These are phyloP conservation scores for Hymenochirus boettgeri DNA, from an alignment of 2,113 vertebrate species.

Conservation along the genomic window DNA sequence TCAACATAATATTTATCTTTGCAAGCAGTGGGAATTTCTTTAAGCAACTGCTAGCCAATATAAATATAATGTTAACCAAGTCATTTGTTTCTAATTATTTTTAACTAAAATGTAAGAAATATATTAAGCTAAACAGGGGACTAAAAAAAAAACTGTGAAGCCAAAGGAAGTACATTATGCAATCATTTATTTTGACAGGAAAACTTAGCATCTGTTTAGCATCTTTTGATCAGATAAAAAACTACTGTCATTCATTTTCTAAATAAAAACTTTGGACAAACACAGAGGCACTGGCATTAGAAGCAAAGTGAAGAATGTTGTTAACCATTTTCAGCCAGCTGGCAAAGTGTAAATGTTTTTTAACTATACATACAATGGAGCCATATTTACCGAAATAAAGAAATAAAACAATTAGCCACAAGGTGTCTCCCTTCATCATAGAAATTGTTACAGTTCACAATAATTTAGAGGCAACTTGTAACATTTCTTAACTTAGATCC, in stretches of 20 bases:
- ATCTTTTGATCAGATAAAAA: constrained; percentile 22
- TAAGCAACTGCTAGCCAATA: constrained; percentile 14
- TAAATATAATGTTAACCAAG: constrained; percentile 26
- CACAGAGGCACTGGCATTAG: neutral
- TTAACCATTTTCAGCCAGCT: neutral
- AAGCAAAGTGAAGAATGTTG: neutral
- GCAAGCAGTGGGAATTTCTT: constrained; percentile 11
- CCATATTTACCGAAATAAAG: too few species aligned
- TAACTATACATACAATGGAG: too few species aligned
- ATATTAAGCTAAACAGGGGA: constrained; percentile 14
- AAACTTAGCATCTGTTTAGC: constrained; percentile 36
- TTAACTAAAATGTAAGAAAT: constrained; percentile 34
- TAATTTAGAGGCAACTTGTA: too few species aligned
- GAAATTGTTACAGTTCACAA: too few species aligned
- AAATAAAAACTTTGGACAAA: constrained; percentile 17
- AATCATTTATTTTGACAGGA: constrained; percentile 21
- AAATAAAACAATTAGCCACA: too few species aligned
- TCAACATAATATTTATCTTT: constrained; percentile 28
- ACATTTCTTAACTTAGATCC: too few species aligned
- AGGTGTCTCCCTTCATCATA: too few species aligned
- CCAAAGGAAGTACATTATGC: constrained; percentile 9
- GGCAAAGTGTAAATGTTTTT: neutral
- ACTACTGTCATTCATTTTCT: constrained; percentile 6
- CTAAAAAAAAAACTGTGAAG: constrained; percentile 4
- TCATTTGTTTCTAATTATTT: constrained; percentile 43